Evolutionary conservation across 2,113 vertebrate species (phyloP).

Genomic region (Paraplagusia blochii): DNA sequence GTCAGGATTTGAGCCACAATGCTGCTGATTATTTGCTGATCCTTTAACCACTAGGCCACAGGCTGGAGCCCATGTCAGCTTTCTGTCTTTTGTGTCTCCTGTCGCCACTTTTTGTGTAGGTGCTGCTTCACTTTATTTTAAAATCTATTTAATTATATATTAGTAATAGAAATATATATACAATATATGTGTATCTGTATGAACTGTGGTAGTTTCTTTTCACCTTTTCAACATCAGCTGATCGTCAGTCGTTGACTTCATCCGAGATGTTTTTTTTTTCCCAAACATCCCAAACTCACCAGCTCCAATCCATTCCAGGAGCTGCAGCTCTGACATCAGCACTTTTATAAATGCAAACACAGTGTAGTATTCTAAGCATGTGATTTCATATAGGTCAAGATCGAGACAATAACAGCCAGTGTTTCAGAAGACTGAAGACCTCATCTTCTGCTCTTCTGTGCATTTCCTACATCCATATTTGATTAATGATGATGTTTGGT

Average conservation of each 20-base stretch:
- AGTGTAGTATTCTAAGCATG: background rate
- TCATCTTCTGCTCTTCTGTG: no score
- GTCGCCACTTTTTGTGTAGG: no score
- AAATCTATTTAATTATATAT: no score
- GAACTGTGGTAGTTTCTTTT: slow-evolving; percentile 39
- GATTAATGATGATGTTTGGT: no score
- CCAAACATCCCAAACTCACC: slow-evolving; percentile 16
- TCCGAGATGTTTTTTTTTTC: slow-evolving; percentile 31
- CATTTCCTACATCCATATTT: no score
- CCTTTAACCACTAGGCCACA: no score
- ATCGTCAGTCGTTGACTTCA: slow-evolving; percentile 40
- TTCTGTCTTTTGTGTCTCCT: no score
- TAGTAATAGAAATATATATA: background rate
- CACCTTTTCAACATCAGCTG: slow-evolving; percentile 60
- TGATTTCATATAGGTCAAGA: slow-evolving; percentile 2
- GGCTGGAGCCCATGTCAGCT: no score
- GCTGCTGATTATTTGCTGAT: no score
- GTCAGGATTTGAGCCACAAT: no score
- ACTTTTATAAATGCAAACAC: slow-evolving; percentile 12
- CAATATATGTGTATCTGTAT: slow-evolving; percentile 19
- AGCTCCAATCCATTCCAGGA: slow-evolving; percentile 4
- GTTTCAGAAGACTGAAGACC: background rate
- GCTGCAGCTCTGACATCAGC: slow-evolving; percentile 23
- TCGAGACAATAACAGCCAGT: background rate
- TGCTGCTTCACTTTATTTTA: no score